phyloP scores from a whole-genome alignment of 2,888 invertebrate genomes.

The Adelognathus sp. region DNA sequence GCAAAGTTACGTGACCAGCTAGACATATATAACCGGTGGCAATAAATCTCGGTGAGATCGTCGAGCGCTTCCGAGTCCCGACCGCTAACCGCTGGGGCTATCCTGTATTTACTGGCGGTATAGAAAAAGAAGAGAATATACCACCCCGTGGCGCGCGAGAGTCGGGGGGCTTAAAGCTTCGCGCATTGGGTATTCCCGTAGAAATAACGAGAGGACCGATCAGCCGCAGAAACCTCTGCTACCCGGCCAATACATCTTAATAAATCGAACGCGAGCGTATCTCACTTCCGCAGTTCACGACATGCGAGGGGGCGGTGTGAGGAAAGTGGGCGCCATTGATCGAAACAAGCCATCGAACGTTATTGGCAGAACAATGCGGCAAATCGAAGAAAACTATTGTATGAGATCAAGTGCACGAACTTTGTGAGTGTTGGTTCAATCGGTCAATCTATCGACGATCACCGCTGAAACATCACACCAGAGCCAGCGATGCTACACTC shows the following conservation, averaged over 20 bases:
- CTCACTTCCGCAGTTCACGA: conserved; percentile 10
- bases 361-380: not conserved
- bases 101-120: conserved; percentile 69
- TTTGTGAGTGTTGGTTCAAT: too few species aligned
- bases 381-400: not conserved
- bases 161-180: conserved; percentile 46
- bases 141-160: conserved; percentile 35
- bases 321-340: conserved; percentile 32
- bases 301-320: conserved; percentile 10
- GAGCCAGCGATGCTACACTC: too few species aligned
- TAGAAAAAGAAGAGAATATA: conserved; percentile 66
- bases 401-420: too few species aligned
- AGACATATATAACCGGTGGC: too few species aligned
- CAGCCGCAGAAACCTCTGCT: conserved; percentile 56
- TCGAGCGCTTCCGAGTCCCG: conserved; percentile 64
- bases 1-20: conserved; percentile 34
- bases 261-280: conserved; percentile 53
- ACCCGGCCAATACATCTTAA: conserved; percentile 56
- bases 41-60: conserved; percentile 68
- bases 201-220: conserved; percentile 57
- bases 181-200: conserved; percentile 44
- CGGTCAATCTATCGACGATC: too few species aligned
- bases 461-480: too few species aligned
- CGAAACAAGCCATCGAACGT: conserved; percentile 10
- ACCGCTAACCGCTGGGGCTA: conserved; percentile 60